Conservation (phyloP, 2,888 invertebrate genomes). For the Melanostoma scalare region DNA sequence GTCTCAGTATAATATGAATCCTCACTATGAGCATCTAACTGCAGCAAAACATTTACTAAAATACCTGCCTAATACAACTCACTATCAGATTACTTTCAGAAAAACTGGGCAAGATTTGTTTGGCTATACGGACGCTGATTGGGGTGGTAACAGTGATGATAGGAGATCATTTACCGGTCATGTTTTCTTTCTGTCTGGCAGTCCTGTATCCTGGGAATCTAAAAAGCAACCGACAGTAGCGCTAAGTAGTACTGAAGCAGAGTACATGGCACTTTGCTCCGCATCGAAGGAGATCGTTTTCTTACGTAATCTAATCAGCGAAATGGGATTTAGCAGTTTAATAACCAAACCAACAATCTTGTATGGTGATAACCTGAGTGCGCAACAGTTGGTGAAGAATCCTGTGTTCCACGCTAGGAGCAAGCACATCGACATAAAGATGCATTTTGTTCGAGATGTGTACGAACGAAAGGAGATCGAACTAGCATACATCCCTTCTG, state of each 20-base stretch:
- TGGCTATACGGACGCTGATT: slow-evolving; percentile 7
- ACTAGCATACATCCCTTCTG: not conserved
- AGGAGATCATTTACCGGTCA: not conserved
- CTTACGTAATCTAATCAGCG: slow-evolving; percentile 3
- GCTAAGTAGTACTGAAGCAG: slow-evolving; percentile 13
- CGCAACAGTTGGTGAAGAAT: slow-evolving; percentile 26
- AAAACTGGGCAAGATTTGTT: slow-evolving; percentile 6
- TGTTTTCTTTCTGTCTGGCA: slow-evolving; percentile 5
- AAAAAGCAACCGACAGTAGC: slow-evolving; percentile 15
- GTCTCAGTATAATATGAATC: no score
- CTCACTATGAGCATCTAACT: no score
- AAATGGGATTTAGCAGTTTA: not conserved
- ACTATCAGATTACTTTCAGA: not conserved
- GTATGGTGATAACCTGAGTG: slow-evolving; percentile 28
- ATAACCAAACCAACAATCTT: slow-evolving; percentile 1
- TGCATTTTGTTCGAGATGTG: not conserved
- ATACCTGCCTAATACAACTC: no score
- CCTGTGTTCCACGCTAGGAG: not conserved
- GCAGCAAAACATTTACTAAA: no score
- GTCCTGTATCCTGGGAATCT: slow-evolving; percentile 13
- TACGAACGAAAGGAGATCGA: not conserved
- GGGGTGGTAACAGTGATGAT: not conserved
- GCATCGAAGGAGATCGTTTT: slow-evolving; percentile 1
- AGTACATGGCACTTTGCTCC: not conserved
- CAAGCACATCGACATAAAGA: no score